Base-by-base conservation (phyloP, 1,140 invertebrate species). In the Apocrypta bakeri region DNA sequence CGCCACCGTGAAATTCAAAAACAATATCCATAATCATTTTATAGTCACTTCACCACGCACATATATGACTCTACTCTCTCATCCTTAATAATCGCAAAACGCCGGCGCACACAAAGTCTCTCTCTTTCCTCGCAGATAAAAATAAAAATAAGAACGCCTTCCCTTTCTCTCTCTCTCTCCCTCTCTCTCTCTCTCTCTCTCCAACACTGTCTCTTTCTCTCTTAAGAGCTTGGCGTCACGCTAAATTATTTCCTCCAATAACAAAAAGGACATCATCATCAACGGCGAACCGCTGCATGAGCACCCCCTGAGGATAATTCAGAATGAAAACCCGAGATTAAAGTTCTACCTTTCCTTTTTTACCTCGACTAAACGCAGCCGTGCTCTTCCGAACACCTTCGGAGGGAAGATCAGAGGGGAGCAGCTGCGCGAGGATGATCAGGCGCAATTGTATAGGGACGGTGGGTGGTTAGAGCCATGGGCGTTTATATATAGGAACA, bases 241-340 rank as follows among this genome's bases (percentile, higher is more conserved):
- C 76, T 74, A 83, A 83, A 83, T 83, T 72, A 79, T 83, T 83
- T 83, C 69, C 76, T 79, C 81, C 81, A 74, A 79, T 79, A 83
- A 79, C 68, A 83, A 83, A 83, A 83, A 83, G 81, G 69, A 78
- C 81, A 63, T 79, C 81, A 79, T 83, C 75, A 79, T 83, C 81
- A 72, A 72, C 33, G 64, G 63, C 2, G 68, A 9, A 21, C 48
- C 21, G 63, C 37, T 71, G 79, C 68, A 40, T 29, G 61, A 75
- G 64, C 48, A 68, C 74, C 61, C 25, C 61, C 25, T 29, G 56
- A 68, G 76, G 81, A 83, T 83, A 79, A 83, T 83, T 79, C 81
- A 29, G 69, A 74, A 79, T 79, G 81, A 79, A 83, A 83, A 83
- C 76, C 81, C 68, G 71, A 83, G 75, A 83, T 83, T 83, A 79